Conservation (phyloP, 2,888 invertebrate genomes). For the Agonopterix subpropinquella region DNA sequence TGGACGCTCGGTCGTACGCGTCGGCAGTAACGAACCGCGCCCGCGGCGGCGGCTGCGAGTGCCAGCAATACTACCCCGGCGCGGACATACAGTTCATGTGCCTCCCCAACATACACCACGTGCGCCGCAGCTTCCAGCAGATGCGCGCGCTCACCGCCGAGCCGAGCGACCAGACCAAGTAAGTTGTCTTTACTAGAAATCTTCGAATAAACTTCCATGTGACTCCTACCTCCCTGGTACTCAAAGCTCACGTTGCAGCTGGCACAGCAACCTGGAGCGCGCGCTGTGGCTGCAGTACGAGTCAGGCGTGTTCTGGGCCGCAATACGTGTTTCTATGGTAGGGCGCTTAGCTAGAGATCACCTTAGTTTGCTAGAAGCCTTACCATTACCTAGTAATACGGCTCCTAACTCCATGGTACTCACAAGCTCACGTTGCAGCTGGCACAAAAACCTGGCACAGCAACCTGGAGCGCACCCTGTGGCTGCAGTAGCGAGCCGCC, state of each 20-base stretch:
- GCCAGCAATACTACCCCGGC: slow-evolving; percentile 94
- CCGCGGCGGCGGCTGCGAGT: slow-evolving; percentile 97
- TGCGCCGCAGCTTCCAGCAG: slow-evolving; percentile 93
- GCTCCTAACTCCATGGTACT: too few species aligned
- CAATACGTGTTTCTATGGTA: too few species aligned
- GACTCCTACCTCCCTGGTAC: too few species aligned
- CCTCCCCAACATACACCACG: slow-evolving; percentile 97
- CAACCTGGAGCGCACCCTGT: slow-evolving; percentile 90
- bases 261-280: slow-evolving; percentile 91
- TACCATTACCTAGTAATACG: too few species aligned
- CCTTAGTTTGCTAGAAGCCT: too few species aligned
- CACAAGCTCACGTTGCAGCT: slow-evolving; percentile 75
- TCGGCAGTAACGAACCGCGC: slow-evolving; percentile 98
- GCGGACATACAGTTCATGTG: slow-evolving; percentile 98
- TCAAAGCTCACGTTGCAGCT: slow-evolving; percentile 77
- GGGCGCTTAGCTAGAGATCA: too few species aligned
- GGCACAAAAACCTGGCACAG: slow-evolving; percentile 91
- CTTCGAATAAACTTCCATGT: too few species aligned
- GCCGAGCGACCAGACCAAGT: slow-evolving; percentile 87
- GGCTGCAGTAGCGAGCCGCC: slow-evolving; percentile 96
- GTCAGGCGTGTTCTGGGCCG: slow-evolving; percentile 88
- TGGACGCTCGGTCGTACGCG: slow-evolving; percentile 97
- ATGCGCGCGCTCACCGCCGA: slow-evolving; percentile 87
- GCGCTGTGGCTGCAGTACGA: slow-evolving; percentile 95
- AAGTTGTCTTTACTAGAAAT: slow-evolving; percentile 15